A percentile compares a stretch with the other conserved stretches of the same genome.
These are phyloP conservation scores for Periophthalmodon schlosseri DNA, from an alignment of 2,113 vertebrate species.

Conservation along the genomic window DNA sequence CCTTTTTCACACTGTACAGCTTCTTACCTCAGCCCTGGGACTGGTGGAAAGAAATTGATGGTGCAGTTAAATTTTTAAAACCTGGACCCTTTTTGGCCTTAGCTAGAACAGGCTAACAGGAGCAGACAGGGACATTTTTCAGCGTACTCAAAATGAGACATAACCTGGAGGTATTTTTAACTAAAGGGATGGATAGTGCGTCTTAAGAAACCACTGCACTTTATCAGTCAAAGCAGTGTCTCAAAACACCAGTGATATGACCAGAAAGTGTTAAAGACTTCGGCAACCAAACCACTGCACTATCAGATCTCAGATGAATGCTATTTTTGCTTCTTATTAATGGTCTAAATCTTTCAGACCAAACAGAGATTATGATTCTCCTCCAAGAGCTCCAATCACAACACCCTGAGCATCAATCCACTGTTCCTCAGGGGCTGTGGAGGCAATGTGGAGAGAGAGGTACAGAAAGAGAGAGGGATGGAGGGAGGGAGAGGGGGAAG, in stretches of 20 bases:
- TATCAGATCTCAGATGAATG: too few relatives aligned
- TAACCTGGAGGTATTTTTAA: conserved; percentile 7
- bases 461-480: neutral
- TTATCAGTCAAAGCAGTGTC: neutral
- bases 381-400: conserved; percentile 16
- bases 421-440: conserved; percentile 19
- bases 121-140: neutral
- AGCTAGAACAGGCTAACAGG: neutral
- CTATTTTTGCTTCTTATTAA: too few relatives aligned
- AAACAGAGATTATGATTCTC: conserved; percentile 4
- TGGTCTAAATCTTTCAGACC: conserved; percentile 7
- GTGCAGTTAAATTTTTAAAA: conserved; percentile 1
- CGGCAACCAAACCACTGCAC: too few relatives aligned
- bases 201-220: neutral
- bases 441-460: conserved; percentile 21
- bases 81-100: neutral
- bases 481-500: neutral
- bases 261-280: too few relatives aligned
- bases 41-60: neutral
- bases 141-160: neutral
- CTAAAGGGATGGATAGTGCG: neutral
- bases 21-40: conserved; percentile 1
- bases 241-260: neutral
- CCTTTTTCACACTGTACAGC: neutral
- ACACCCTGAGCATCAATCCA: conserved; percentile 35